Evolutionary conservation across 2,113 vertebrate genomes (phyloP).

Genomic region (Chamaea fasciata): DNA sequence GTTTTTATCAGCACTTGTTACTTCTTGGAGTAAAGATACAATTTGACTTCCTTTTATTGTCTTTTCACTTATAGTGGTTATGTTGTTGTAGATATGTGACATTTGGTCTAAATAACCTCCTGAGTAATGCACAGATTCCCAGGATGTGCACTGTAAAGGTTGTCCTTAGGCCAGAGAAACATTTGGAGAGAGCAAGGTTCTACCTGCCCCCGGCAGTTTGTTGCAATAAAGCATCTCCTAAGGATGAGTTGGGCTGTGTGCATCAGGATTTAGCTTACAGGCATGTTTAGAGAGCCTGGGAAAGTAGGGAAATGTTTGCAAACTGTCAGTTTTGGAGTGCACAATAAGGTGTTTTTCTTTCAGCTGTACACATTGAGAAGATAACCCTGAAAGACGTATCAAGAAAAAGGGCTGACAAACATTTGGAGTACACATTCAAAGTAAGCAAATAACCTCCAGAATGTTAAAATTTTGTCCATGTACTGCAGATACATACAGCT

Average conservation of each 20-base stretch:
- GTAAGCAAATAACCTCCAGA: slow-evolving; percentile 66
- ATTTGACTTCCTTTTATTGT: background rate
- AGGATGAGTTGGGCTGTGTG: background rate
- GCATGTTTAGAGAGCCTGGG: background rate
- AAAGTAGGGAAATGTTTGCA: background rate
- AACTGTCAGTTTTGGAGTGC: background rate
- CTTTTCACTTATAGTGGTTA: background rate
- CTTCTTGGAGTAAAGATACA: background rate
- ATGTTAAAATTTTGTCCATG: background rate
- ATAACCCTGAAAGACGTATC: slow-evolving; percentile 86
- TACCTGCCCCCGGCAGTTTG: background rate
- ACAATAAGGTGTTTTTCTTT: slow-evolving; percentile 61
- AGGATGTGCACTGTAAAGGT: background rate
- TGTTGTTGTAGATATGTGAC: background rate
- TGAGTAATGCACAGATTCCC: background rate
- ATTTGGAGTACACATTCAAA: slow-evolving; percentile 90
- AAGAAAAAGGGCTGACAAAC: slow-evolving; percentile 85
- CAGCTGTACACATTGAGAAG: slow-evolving; percentile 92
- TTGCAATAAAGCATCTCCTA: background rate
- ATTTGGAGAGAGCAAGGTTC: background rate
- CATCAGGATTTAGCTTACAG: background rate
- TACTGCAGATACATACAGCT: background rate
- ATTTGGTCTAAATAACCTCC: background rate
- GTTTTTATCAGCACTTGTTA: background rate
- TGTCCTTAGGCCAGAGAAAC: background rate